Conservation (phyloP, 1,140 invertebrate species). For the Coelopa frigida region DNA sequence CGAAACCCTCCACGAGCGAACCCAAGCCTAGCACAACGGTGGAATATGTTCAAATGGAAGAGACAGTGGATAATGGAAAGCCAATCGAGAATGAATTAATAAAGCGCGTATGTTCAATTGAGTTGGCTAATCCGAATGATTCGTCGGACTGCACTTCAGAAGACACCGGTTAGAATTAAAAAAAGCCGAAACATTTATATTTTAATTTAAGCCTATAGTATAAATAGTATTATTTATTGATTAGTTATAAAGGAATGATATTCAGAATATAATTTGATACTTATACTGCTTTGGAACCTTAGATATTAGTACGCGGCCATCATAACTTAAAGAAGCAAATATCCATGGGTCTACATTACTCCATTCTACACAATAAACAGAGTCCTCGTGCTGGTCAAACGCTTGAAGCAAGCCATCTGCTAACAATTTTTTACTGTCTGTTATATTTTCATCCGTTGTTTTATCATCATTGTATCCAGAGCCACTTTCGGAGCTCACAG, state of each 20-base stretch:
- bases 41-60: conserved; percentile 44
- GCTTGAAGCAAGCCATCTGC: conserved; percentile 78
- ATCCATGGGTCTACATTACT: conserved; percentile 95
- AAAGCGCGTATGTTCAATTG: conserved; percentile 38
- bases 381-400: conserved; percentile 97
- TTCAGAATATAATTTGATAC: conserved; percentile 72
- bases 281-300: conserved; percentile 87
- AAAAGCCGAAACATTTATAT: too few species aligned
- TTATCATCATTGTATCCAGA: neutral
- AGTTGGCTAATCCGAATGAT: conserved; percentile 41
- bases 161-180: conserved; percentile 31
- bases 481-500: conserved; percentile 72
- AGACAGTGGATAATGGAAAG: conserved; percentile 38
- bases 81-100: conserved; percentile 41
- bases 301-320: conserved; percentile 88
- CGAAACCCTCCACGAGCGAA: neutral
- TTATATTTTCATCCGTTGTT: conserved; percentile 11
- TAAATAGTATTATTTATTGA: neutral
- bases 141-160: conserved; percentile 43
- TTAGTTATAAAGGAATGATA: neutral
- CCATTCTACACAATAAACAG: conserved; percentile 96
- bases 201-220: conserved; percentile 5
- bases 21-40: conserved; percentile 29
- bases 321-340: conserved; percentile 95
- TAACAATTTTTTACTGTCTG: conserved; percentile 28